Percentiles rank a stretch among this genome's conserved stretches.
Conservation (phyloP, 2,113 vertebrate species). For the Malurus melanocephalus region DNA sequence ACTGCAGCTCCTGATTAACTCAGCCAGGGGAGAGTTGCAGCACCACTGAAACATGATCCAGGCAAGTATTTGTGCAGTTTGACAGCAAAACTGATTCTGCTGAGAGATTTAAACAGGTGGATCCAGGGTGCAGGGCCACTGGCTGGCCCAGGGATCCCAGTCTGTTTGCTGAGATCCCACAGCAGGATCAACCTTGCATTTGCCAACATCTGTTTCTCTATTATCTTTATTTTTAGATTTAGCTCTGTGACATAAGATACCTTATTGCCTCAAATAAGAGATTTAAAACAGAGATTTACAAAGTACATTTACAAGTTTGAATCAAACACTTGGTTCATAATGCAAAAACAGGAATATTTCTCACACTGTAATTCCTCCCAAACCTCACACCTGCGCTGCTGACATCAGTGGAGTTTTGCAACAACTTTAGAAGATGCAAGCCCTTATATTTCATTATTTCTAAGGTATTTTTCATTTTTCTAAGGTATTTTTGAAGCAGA, state of each 20-base stretch:
- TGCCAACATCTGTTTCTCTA: background rate
- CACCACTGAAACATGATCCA: background rate
- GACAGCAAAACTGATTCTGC: background rate
- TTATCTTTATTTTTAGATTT: background rate
- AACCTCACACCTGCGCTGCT: background rate
- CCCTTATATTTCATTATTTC: background rate
- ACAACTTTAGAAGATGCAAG: background rate
- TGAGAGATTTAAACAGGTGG: background rate
- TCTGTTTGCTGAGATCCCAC: accelerated
- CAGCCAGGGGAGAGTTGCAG: background rate
- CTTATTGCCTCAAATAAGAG: background rate
- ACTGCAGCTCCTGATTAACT: background rate
- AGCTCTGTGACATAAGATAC: background rate
- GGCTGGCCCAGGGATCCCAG: background rate
- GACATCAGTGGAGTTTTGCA: background rate
- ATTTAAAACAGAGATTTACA: background rate
- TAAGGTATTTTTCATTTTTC: background rate
- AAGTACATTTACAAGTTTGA: background rate
- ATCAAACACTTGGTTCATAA: background rate
- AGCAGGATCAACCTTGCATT: background rate
- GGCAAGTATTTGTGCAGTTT: background rate
- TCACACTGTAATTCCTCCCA: background rate
- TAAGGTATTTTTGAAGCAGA: background rate
- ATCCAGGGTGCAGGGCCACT: background rate
- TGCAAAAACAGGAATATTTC: background rate